Conservation (phyloP, 2,113 vertebrate genomes). For the Takifugu flavidus region DNA sequence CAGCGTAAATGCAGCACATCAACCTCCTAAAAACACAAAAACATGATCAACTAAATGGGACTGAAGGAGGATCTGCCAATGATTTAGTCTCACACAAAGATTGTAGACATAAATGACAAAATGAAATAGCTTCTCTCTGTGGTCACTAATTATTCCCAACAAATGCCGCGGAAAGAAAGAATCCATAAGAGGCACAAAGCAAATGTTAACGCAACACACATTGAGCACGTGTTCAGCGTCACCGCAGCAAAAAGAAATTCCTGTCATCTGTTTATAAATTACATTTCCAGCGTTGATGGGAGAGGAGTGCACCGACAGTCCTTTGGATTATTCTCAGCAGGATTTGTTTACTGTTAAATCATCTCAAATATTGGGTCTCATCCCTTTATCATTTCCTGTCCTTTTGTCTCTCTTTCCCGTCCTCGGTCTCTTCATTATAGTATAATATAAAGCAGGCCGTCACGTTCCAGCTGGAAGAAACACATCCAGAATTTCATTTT, state of each 20-base stretch:
- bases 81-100: not conserved
- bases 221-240: no score
- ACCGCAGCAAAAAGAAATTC: no score
- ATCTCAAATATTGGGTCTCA: no score
- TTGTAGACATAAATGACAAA: not conserved
- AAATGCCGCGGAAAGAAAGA: not conserved
- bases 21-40: no score
- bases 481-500: slow-evolving; percentile 21
- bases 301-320: no score
- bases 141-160: not conserved
- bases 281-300: no score
- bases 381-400: no score
- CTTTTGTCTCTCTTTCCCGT: not conserved
- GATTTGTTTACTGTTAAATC: no score
- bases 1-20: no score
- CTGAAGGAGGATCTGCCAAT: not conserved
- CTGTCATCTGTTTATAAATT: no score
- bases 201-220: not conserved
- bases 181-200: not conserved
- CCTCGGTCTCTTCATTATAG: not conserved
- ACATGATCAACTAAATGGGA: no score
- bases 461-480: slow-evolving; percentile 10
- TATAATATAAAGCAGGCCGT: slow-evolving; percentile 9
- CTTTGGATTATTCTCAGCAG: no score
- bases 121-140: not conserved